Evolutionary conservation across 2,113 vertebrate genomes (phyloP).

Genomic region (Genyomyrus donnyi): DNA sequence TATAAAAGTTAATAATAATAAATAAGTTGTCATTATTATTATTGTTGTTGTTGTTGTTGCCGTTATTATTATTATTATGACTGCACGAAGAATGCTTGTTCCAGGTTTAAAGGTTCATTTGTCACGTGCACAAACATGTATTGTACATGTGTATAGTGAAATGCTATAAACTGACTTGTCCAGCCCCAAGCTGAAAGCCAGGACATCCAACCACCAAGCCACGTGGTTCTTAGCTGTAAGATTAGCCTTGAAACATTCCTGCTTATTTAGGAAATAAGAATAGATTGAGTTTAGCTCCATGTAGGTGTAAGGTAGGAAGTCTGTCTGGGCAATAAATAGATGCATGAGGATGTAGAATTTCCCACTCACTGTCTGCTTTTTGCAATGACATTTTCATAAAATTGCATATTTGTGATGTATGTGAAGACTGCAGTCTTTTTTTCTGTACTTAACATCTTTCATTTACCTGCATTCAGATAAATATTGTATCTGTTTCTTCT

Average conservation of each 20-base stretch:
- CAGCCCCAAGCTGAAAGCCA: neutral
- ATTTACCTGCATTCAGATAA: neutral
- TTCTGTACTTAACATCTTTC: neutral
- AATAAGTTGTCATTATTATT: too few relatives aligned
- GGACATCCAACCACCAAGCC: neutral
- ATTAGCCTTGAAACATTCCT: neutral
- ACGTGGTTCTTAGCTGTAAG: neutral
- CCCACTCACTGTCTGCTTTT: neutral
- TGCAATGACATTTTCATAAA: neutral
- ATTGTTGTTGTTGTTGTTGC: too few relatives aligned
- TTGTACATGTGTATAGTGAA: neutral
- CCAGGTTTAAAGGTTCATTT: neutral
- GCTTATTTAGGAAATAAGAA: neutral
- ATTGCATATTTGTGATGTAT: neutral
- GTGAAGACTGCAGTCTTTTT: neutral
- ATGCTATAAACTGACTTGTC: neutral
- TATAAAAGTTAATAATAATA: too few relatives aligned
- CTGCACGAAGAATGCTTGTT: neutral
- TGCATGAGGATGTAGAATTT: neutral
- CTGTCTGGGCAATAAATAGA: neutral
- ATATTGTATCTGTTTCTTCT: neutral
- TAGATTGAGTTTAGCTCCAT: neutral
- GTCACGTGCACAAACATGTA: neutral
- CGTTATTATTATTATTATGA: neutral
- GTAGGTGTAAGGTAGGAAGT: neutral